Evolutionary conservation across 2,797 vertebrate genomes (phyloP), one percentile per base, ranked within the genome.

Genomic region (Ibycter americanus): DNA sequence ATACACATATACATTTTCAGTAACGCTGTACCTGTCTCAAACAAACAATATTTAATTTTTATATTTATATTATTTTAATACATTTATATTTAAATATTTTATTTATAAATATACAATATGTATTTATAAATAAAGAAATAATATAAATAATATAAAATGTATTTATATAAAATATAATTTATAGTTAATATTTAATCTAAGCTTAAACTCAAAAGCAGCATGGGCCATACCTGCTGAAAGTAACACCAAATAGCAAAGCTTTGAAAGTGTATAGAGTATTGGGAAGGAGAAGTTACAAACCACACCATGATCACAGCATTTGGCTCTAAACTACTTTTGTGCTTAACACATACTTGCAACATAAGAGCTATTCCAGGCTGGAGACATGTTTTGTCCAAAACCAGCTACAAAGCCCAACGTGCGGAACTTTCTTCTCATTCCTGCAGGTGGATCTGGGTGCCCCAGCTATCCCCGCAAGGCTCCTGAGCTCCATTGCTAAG

Each of bases 361-460:
- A 16, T 8, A 9, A 20, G 44, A 42, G 27, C 65, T 71, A 0
- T 16, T 42, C 21, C 40, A 54, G 62, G 29, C n/a, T 76, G 46
- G 15, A 29, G 59, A 67, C 65, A 4, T 1, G 18, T 54, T 90
- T 51, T 74, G 61, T 34, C 36, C 15, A 20, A 36, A 36, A 55
- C 0, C 15, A 23, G 22, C 32, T 23, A 11, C 85, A 44, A 73
- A 21, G 14, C 11, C 36, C 22, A 65, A 5, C 11, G 1, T 8
- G 9, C 12, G 15, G 23, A 79, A 79, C 70, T 96, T 49, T 95
- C 58, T 72, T 95, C 31, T 54, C 4, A 19, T 79, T 96, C 58
- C 82, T 90, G 62, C 96, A 99, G 99, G 99, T 99, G 95, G 99
- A 99, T 78, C 97, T 99, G 0, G 99, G 99, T 66, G 98, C 98